Evolutionary conservation across 2,888 invertebrate species (phyloP), one percentile per base, ranked within the genome.

Genomic region (Caenorhabditis zanzibari): DNA sequence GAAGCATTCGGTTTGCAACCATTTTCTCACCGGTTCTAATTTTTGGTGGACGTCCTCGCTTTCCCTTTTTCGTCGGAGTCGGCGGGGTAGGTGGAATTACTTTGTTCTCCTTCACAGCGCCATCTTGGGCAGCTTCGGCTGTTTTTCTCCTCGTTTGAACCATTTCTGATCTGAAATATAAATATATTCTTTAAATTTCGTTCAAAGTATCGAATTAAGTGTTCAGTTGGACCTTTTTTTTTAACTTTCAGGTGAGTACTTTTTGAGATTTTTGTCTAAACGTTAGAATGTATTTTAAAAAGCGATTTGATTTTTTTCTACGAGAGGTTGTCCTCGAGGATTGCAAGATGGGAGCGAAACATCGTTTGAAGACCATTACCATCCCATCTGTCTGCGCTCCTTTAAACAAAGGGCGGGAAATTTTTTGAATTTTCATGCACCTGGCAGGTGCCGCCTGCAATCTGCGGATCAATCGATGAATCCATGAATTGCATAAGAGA

Each of bases 101-200:
- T 71, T 74, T 63, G 10, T 64, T 75, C 52, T 81, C 75, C 16
- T 75, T 76, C 19, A 76, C 69, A 9, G 76, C 59, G 22, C 76
- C 71, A 54, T 81, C 71, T 12, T 75, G 75, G 16, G 64, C 69
- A 59, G 61, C 73, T 44, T 76, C 72, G 14, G 74, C 77, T n/a
- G 68, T 73, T 79, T 82, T 82, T 2, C 82, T 52, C 24, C 82
- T 38, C 12, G 82, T 82, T 41, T 73, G 73, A 3, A 82, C 82
- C 82, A 82, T 82, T 16, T 47, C 35, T 22, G 47, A 22, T 54
- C 72, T 82, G 63, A 0, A 81, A 69, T 19, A 66, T 12, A 5
- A 47, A 47, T 19, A 0, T n/a, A 47, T 7, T 47, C 2, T 47
- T 19, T 7, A 10, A 47, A 19, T 6, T 5, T n/a, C 5, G 7